A percentile compares a stretch with the other conserved stretches of the same genome.
These are phyloP conservation scores for Anolis carolinensis DNA, from an alignment of 2,113 vertebrate species.

Conservation along the genomic window DNA sequence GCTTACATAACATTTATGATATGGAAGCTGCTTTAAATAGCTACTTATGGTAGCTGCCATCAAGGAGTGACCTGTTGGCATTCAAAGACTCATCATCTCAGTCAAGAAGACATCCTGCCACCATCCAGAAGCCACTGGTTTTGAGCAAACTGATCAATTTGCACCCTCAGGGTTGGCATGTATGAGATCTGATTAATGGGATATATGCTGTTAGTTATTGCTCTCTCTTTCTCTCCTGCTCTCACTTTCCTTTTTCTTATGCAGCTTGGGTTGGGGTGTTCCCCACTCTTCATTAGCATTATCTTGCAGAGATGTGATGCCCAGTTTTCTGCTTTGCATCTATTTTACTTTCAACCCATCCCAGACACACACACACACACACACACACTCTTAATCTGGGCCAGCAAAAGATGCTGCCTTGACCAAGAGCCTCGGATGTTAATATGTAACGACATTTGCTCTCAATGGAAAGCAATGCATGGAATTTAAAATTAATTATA, in stretches of 20 bases:
- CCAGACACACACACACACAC: no score
- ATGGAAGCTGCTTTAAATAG: neutral
- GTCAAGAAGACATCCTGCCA: neutral
- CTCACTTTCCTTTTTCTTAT: neutral
- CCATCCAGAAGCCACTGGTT: neutral
- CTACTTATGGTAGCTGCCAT: neutral
- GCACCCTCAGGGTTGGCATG: neutral
- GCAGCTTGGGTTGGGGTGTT: no score
- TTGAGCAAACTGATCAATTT: neutral
- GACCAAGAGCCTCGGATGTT: neutral
- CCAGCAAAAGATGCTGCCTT: conserved; percentile 1
- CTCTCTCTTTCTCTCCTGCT: no score
- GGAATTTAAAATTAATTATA: conserved; percentile 4
- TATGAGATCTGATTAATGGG: neutral
- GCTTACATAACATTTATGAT: neutral
- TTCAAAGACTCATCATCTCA: neutral
- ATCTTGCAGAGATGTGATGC: neutral
- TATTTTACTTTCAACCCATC: neutral
- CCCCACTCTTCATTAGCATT: neutral
- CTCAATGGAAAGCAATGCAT: neutral
- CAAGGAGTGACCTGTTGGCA: no score
- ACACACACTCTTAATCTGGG: neutral
- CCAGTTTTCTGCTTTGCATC: neutral
- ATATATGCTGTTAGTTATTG: no score
- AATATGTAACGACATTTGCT: neutral